These are phyloP conservation scores for Megalops atlanticus DNA, from an alignment of 2,113 vertebrate species.

Conservation along the genomic window DNA sequence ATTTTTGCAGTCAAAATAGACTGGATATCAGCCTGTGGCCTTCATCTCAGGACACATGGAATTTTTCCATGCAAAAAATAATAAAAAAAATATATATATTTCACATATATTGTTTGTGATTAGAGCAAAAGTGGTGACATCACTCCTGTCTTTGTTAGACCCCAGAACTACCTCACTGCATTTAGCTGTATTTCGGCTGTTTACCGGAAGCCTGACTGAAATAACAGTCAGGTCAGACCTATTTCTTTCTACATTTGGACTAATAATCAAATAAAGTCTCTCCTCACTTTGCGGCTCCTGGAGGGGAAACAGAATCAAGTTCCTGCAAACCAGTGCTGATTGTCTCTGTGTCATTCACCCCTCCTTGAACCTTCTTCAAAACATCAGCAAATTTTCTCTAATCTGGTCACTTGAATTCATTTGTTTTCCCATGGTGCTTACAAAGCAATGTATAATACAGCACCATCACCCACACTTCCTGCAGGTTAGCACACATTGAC, in stretches of 20 bases:
- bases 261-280: slow-evolving; percentile 9
- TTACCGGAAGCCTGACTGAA: background rate
- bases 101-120: too few species aligned
- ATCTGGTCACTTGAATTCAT: slow-evolving; percentile 10
- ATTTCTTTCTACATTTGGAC: slow-evolving; percentile 8
- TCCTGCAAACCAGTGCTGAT: background rate
- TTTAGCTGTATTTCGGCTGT: background rate
- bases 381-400: background rate
- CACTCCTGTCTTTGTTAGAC: too few species aligned
- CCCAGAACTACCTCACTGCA: too few species aligned
- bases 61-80: too few species aligned
- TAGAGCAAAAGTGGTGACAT: background rate
- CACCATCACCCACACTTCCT: slow-evolving; percentile 3
- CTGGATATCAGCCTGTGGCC: too few species aligned
- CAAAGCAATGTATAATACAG: background rate
- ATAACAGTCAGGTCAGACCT: slow-evolving; percentile 9
- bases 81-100: too few species aligned
- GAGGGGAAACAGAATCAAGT: background rate
- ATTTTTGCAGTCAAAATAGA: too few species aligned
- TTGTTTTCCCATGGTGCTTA: background rate
- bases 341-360: background rate
- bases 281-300: background rate
- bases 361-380: slow-evolving; percentile 4
- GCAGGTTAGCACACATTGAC: too few species aligned
- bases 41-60: too few species aligned